These are phyloP conservation scores for Cebus imitator DNA, from an alignment of 2,113 vertebrate species.

Conservation along the genomic window DNA sequence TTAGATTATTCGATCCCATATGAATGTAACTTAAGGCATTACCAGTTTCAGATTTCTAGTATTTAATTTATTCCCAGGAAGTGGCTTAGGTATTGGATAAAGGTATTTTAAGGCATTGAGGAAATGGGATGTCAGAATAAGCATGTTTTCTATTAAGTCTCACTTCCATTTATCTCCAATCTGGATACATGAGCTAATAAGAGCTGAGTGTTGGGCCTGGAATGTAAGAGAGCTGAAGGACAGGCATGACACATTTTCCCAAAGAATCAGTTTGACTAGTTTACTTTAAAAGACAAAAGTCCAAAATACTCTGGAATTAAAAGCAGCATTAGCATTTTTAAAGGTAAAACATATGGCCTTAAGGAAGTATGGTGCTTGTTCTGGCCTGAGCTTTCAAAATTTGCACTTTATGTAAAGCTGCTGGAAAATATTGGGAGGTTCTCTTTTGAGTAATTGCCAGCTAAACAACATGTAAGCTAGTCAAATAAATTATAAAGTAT, in stretches of 20 bases:
- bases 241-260: background rate
- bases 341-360: background rate
- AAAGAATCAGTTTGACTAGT: background rate
- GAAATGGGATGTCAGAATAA: background rate
- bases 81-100: background rate
- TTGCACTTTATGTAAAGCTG: background rate
- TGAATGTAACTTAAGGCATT: background rate
- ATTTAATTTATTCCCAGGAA: conserved; percentile 6
- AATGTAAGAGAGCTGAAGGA: background rate
- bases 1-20: background rate
- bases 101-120: background rate
- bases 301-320: background rate
- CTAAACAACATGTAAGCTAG: background rate
- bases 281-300: background rate
- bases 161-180: background rate
- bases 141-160: background rate
- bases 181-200: background rate
- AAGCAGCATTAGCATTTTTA: background rate
- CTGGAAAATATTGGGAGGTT: background rate
- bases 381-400: background rate
- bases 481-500: background rate
- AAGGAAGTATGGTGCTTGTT: background rate
- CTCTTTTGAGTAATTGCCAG: background rate
- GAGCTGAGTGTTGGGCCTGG: background rate
- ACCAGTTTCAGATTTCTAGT: background rate